Evolutionary conservation across 2,113 vertebrate species (phyloP).

Genomic region (Pedetes capensis): DNA sequence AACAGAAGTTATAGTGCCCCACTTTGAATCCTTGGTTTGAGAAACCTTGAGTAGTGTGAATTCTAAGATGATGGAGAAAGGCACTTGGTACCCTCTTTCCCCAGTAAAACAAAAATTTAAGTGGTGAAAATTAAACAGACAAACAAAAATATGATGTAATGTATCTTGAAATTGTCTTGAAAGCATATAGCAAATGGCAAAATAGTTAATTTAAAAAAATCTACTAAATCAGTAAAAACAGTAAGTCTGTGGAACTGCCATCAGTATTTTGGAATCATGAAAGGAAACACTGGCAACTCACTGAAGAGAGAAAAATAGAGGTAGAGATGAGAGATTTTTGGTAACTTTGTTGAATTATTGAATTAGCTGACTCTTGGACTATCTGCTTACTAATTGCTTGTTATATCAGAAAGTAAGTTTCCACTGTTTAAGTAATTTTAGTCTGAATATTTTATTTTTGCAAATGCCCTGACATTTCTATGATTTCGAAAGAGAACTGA

Average conservation of each 20-base stretch:
- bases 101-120: neutral
- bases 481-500: neutral
- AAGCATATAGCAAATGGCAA: neutral
- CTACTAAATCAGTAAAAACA: neutral
- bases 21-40: neutral
- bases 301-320: neutral
- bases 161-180: neutral
- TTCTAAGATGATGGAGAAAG: neutral
- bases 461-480: neutral
- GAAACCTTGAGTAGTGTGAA: neutral
- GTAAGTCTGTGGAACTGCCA: neutral
- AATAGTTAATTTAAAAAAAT: neutral
- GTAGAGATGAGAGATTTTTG: neutral
- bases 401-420: neutral
- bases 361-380: neutral
- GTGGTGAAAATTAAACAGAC: neutral
- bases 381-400: neutral
- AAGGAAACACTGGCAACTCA: neutral
- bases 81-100: neutral
- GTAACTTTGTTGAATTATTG: neutral
- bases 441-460: neutral
- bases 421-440: constrained; percentile 27
- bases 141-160: neutral
- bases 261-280: neutral
- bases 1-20: neutral